These are phyloP conservation scores for Oreotrochilus melanogaster DNA, from an alignment of 2,113 vertebrate species.

Conservation along the genomic window DNA sequence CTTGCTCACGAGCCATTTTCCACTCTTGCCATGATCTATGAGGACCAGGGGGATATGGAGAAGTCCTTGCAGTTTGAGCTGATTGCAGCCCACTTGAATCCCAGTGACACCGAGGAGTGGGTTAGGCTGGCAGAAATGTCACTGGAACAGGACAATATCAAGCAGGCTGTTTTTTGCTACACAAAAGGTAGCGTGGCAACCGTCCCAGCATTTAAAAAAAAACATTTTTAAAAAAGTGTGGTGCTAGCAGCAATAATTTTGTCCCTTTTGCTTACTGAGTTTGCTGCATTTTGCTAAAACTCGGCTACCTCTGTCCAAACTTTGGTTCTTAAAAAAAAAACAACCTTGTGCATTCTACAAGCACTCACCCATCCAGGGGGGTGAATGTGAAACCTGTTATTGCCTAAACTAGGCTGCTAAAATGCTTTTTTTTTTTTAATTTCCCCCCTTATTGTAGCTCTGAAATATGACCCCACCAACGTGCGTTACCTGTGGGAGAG, in stretches of 20 bases:
- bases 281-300: not conserved
- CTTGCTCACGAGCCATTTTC: constrained; percentile 98
- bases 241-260: not conserved
- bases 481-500: constrained; percentile 97
- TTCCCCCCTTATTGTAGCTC: constrained; percentile 70
- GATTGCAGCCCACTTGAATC: constrained; percentile 97
- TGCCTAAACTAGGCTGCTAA: not conserved
- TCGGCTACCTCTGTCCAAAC: not conserved
- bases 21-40: constrained; percentile 97
- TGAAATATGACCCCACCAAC: constrained; percentile 93
- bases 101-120: constrained; percentile 96
- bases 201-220: not conserved
- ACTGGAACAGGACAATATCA: constrained; percentile 95
- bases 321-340: not conserved
- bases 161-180: constrained; percentile 96
- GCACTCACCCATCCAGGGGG: not conserved
- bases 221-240: not conserved
- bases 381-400: not conserved
- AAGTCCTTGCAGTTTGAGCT: constrained; percentile 96
- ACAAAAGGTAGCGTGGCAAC: constrained; percentile 85
- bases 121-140: constrained; percentile 96
- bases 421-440: not conserved
- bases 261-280: not conserved
- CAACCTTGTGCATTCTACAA: accelerated
- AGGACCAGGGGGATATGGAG: constrained; percentile 94